Base-by-base conservation (phyloP, 1,140 invertebrate genomes). In the Parapsyche elsis region DNA sequence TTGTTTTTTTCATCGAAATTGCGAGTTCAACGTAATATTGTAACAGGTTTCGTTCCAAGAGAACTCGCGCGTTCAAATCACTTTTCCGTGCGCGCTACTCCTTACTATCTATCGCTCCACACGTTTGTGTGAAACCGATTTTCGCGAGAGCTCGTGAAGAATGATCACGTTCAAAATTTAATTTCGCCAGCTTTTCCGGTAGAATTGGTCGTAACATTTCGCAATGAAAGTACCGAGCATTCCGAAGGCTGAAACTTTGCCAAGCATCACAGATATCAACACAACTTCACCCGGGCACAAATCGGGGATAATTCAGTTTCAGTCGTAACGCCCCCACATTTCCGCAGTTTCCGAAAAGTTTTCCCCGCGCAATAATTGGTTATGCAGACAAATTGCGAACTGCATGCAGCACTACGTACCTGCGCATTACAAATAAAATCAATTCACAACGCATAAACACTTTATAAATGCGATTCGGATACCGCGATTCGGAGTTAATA, bases 251-350 rank as follows among this genome's bases (percentile, higher is more conserved):
- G 24, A 19, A 38, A 73, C 24, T 73, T 45, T 1, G 24, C 24
- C 49, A 19, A 16, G 76, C 64, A 38, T 78, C 26, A 44, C 5
- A 38, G 76, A 78, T 78, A 78, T 78, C 76, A 78, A 53, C 76
- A 53, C 76, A 78, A 78, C 76, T 76, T 76, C 75, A 23, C 10
- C 46, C 76, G n/a, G n/a, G 14, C n/a, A 14, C 26, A 21, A 46
- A 46, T 38, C 26, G 70, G 23, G 14, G 26, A 71, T 16, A n/a
- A 38, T 14, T 71, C 70, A 24, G 44, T 44, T 46, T 71, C 26
- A 38, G n/a, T 38, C 10, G 70, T 16, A 30, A 30, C 61, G 61
- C 9, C 21, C 30, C 30, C 30, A 23, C 64, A 24, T 26, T 49
- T 26, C 75, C 57, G n/a, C 24, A n/a, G 23, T 59, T 10, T 61